These are phyloP conservation scores for Merluccius polli DNA, from an alignment of 2,797 vertebrate species.

Conservation along the genomic window DNA sequence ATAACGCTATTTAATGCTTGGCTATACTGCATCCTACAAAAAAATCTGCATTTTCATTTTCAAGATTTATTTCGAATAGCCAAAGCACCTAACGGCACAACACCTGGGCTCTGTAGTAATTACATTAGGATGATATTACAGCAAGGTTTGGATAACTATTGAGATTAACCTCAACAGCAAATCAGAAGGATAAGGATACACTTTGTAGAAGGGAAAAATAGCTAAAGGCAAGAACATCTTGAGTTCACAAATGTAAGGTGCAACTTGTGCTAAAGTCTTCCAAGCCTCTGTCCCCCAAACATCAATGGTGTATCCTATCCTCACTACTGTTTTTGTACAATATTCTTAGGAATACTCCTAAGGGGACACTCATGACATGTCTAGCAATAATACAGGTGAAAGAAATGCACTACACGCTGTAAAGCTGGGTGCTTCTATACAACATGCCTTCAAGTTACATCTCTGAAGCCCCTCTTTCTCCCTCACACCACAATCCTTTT, in stretches of 20 bases:
- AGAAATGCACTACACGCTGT: too few relatives aligned
- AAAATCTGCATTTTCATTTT: neutral
- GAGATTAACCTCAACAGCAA: neutral
- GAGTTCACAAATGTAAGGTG: neutral
- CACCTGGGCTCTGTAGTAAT: neutral
- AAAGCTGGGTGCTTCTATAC: too few relatives aligned
- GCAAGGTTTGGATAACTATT: neutral
- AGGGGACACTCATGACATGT: neutral
- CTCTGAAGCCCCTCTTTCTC: too few relatives aligned
- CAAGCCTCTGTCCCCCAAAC: neutral
- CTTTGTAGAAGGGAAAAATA: neutral
- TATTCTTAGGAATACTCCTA: neutral
- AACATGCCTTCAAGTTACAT: too few relatives aligned
- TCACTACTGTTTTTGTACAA: neutral
- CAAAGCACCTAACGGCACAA: neutral
- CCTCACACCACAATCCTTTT: too few relatives aligned
- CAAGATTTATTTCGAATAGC: neutral
- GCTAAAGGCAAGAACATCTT: neutral
- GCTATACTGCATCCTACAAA: neutral
- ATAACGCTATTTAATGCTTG: neutral
- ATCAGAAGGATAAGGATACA: neutral
- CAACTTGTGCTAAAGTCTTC: neutral
- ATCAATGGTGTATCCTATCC: neutral
- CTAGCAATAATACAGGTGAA: neutral
- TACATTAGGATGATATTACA: neutral